Base-by-base conservation (phyloP, 2,888 invertebrate species). In the Drosophila phalerata region DNA sequence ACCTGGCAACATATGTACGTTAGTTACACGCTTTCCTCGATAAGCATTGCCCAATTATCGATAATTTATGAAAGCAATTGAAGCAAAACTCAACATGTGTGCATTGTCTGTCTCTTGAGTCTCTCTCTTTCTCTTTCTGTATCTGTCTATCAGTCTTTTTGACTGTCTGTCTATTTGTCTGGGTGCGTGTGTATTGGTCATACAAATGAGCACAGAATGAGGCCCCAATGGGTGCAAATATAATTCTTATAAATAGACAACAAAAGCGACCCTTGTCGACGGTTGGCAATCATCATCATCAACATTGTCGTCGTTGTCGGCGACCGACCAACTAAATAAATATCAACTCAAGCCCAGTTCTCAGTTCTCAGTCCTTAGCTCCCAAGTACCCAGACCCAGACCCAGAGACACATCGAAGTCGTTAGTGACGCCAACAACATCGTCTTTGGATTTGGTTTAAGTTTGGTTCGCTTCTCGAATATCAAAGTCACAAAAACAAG, bases 231-330 rank as follows among this genome's bases (percentile, higher is more conserved):
- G 74, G 82, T 77, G 87, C 85, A 83, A 87, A 83, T 83, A 87
- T 81, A 85, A 87, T 87, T 81, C 79, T 81, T 79, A 81, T 85
- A 79, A 83, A 87, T 84, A 83, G 85, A 87, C 85, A 85, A 87
- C 85, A 83, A 87, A 77, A 79, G 79, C 58, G 87, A 69, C 87
- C 87, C 85, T 85, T 81, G 85, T 87, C 82, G 79, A 79, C 85
- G 84, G 85, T 83, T 85, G 87, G 82, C 82, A 84, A 84, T 86
- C 74, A 72, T 79, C 78, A 71, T 73, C 65, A 62, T 53, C 64
- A 45, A 25, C 64, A 61, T 60, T 62, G 49, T 48, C 56, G 57
- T n/a, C 49, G 34, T 13, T 37, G 62, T 55, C 28, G 15, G 5
- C 28, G 28, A 52, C 34, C 73, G 65, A 53, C 79, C 86, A 81